Conservation (phyloP, 1,140 invertebrate genomes). For the Neodiprion fabricii region DNA sequence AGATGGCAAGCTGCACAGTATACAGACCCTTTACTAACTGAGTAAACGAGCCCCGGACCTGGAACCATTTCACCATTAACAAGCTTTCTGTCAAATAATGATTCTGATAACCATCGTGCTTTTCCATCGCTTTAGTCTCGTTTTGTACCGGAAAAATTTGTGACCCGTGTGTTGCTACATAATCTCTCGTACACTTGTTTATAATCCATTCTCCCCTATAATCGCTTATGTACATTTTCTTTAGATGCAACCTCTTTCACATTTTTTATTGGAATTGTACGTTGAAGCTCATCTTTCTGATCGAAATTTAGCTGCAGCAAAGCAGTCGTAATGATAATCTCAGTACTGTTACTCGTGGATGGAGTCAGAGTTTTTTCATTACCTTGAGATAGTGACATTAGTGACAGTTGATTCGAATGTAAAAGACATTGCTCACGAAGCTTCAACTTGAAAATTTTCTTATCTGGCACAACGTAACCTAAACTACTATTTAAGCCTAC, state of each 20-base stretch:
- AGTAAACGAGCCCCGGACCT: too few relatives aligned
- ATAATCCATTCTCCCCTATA: conserved; percentile 10
- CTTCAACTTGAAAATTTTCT: too few relatives aligned
- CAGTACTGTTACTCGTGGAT: conserved; percentile 12
- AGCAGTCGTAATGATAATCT: conserved; percentile 3
- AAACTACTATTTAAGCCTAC: too few relatives aligned
- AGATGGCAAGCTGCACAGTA: too few relatives aligned
- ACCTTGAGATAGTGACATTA: not conserved
- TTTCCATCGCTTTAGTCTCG: conserved; percentile 8
- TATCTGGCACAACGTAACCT: too few relatives aligned
- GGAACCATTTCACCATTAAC: too few relatives aligned
- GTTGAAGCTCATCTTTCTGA: conserved; percentile 10
- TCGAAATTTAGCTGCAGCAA: conserved; percentile 3
- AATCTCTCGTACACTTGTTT: conserved; percentile 11
- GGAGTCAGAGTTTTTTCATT: conserved; percentile 8
- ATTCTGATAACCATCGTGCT: too few relatives aligned
- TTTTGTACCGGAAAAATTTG: conserved; percentile 14
- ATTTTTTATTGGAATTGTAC: conserved; percentile 11
- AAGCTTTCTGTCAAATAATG: too few relatives aligned
- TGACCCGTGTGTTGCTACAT: conserved; percentile 10
- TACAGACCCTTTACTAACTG: too few relatives aligned
- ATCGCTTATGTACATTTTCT: conserved; percentile 14
- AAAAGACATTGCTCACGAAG: too few relatives aligned
- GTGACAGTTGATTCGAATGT: too few relatives aligned
- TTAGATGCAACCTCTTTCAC: not conserved